These are phyloP conservation scores for Ctenosaura bakeri DNA, from an alignment of 2,797 vertebrate species.

Conservation along the genomic window DNA sequence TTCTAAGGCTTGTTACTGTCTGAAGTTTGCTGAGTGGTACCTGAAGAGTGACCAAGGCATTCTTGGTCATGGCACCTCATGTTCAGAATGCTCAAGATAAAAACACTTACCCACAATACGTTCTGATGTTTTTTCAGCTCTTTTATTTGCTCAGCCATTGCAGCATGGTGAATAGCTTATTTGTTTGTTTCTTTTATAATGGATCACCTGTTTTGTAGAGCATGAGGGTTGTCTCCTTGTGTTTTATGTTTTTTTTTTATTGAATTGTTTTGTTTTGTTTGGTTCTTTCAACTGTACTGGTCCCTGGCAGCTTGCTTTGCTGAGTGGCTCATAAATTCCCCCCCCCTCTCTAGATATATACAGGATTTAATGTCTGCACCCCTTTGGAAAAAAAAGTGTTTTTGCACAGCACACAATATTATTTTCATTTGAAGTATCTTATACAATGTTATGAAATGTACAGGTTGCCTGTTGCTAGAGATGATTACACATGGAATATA, in stretches of 20 bases:
- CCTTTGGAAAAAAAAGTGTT: not conserved
- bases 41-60: not conserved
- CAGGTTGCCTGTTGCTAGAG: constrained; percentile 7
- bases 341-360: too few relatives aligned
- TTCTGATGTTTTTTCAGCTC: not conserved
- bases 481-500: constrained; percentile 51
- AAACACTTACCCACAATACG: too few relatives aligned
- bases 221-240: not conserved
- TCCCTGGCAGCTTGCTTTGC: not conserved
- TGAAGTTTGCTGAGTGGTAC: not conserved
- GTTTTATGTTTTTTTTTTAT: constrained; percentile 5
- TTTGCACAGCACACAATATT: not conserved
- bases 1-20: not conserved
- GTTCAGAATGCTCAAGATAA: not conserved
- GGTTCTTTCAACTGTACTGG: not conserved
- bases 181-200: not conserved
- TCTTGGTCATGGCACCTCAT: not conserved
- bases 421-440: constrained; percentile 50
- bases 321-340: not conserved
- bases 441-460: constrained; percentile 37
- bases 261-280: not conserved
- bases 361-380: not conserved
- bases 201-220: not conserved
- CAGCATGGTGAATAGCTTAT: not conserved
- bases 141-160: not conserved